phyloP scores from a whole-genome alignment of 1,140 invertebrate genomes.

The Drosophila hydei region DNA sequence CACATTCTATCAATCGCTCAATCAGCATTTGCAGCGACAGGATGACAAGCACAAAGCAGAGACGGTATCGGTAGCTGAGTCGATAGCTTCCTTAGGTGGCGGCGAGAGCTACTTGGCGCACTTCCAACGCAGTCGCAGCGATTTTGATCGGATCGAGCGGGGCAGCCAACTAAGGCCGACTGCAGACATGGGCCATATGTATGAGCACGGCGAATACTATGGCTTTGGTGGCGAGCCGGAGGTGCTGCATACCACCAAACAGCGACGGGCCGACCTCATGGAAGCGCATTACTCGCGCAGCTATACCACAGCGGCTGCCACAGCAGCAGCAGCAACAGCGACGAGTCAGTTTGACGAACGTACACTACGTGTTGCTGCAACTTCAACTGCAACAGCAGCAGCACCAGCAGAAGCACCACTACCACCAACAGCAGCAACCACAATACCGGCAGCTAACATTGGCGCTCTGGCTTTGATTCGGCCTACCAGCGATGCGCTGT shows the following conservation, averaged over 20 bases:
- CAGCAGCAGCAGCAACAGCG: slow-evolving; percentile 12
- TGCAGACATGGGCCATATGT: slow-evolving; percentile 23
- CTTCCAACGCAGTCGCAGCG: slow-evolving; percentile 60
- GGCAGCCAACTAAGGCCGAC: background rate
- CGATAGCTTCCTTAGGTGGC: slow-evolving; percentile 6
- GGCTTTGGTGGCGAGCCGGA: slow-evolving; percentile 52
- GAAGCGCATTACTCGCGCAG: slow-evolving; percentile 66
- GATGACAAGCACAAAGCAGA: slow-evolving; percentile 24
- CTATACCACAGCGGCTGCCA: slow-evolving; percentile 30
- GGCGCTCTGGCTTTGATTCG: slow-evolving; percentile 50
- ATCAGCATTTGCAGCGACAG: slow-evolving; percentile 79
- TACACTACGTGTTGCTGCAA: slow-evolving; percentile 16
- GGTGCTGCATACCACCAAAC: slow-evolving; percentile 40
- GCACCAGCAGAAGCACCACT: background rate
- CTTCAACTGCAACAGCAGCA: slow-evolving; percentile 23
- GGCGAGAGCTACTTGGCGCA: slow-evolving; percentile 79
- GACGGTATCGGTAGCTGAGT: slow-evolving; percentile 1
- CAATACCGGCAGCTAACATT: slow-evolving; percentile 42
- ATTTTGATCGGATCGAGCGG: slow-evolving; percentile 38
- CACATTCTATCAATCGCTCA: slow-evolving; percentile 82
- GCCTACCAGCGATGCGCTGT: slow-evolving; percentile 53
- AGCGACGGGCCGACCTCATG: slow-evolving; percentile 62
- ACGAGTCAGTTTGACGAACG: slow-evolving; percentile 1
- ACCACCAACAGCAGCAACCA: slow-evolving; percentile 15
- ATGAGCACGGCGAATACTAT: slow-evolving; percentile 53